A percentile compares a stretch with the other conserved stretches of the same genome.
Evolutionary conservation across 2,888 invertebrate genomes (phyloP).

Genomic region (Labia minor): DNA sequence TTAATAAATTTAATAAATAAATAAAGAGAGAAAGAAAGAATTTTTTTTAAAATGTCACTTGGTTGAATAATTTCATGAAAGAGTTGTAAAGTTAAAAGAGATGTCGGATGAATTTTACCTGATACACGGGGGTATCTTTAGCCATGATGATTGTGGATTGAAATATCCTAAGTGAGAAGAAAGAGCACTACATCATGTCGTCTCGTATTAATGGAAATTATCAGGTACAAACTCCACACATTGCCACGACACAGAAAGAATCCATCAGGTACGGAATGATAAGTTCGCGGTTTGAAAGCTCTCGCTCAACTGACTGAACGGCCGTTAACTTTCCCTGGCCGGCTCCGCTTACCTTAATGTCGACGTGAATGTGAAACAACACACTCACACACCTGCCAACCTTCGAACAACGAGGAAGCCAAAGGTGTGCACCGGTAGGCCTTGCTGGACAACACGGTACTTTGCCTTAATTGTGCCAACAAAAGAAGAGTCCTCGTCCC

Average conservation of each 20-base stretch:
- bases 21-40: too few species aligned
- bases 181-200: background rate
- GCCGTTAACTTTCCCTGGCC: constrained; percentile 8
- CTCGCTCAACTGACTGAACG: background rate
- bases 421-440: background rate
- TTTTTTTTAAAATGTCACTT: too few species aligned
- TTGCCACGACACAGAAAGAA: too few species aligned
- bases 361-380: background rate
- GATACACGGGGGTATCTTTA: background rate
- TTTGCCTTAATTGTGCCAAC: background rate
- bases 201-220: background rate
- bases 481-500: background rate
- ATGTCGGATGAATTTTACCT: background rate
- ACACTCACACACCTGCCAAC: background rate
- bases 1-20: too few species aligned
- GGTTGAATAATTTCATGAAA: too few species aligned
- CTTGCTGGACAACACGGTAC: constrained; percentile 13
- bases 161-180: background rate
- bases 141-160: background rate
- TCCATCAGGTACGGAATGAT: too few species aligned
- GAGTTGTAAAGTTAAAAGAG: too few species aligned
- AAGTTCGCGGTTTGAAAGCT: too few species aligned
- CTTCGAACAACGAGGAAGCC: constrained; percentile 2
- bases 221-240: background rate
- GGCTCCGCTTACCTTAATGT: background rate